A percentile compares a stretch with the other conserved stretches of the same genome.
Evolutionary conservation across 2,113 vertebrate species (phyloP).

Genomic region (Puma concolor): DNA sequence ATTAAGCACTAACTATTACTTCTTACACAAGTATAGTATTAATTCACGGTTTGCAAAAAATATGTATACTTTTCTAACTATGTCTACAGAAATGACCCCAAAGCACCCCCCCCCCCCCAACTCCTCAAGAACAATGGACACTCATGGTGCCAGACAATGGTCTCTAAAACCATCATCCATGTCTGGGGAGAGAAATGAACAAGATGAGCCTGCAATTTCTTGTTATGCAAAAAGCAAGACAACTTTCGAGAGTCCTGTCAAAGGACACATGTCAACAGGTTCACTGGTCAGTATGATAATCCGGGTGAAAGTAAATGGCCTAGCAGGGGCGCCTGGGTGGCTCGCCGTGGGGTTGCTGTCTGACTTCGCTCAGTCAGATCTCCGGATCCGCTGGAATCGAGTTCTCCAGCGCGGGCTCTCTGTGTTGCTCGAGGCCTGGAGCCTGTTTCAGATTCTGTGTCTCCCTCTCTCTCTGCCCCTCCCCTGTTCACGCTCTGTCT

Average conservation of each 20-base stretch:
- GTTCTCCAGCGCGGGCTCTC: no score
- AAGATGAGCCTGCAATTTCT: not conserved
- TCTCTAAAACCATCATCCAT: not conserved
- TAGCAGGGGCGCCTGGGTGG: not conserved
- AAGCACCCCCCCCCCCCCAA: not conserved
- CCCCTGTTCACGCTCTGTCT: not conserved
- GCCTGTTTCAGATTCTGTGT: no score
- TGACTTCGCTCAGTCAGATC: no score
- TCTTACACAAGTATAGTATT: not conserved
- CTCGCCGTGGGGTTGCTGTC: no score
- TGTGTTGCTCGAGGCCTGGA: no score
- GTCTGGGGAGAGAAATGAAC: not conserved
- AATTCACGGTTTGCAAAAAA: not conserved
- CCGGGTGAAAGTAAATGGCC: not conserved
- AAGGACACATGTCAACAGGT: not conserved
- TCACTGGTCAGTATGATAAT: not conserved
- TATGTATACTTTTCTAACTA: not conserved
- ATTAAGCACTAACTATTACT: not conserved
- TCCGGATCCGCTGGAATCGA: no score
- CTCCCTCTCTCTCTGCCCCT: no score
- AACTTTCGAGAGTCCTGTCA: not conserved
- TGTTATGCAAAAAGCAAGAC: not conserved
- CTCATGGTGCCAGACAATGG: not conserved
- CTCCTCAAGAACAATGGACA: not conserved
- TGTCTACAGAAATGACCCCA: not conserved